These are phyloP conservation scores for Enteromius anoplus DNA, from an alignment of 2,797 vertebrate species.

Conservation along the genomic window DNA sequence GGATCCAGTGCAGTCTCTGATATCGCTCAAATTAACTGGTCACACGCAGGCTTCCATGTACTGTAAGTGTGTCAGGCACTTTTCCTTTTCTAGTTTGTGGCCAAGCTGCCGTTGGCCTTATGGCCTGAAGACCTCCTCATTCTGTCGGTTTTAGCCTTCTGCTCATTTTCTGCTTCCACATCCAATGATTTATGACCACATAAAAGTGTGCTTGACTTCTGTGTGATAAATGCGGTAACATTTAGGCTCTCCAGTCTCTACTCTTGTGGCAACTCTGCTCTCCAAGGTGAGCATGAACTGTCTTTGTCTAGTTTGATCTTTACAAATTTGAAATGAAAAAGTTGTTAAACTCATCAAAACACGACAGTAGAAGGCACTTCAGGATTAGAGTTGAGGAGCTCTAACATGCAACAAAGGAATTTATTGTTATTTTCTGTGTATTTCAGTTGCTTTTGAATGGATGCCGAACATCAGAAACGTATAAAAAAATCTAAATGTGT, in stretches of 20 bases:
- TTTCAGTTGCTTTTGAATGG: too few species aligned
- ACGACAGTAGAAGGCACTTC: too few species aligned
- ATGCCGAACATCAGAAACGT: too few species aligned
- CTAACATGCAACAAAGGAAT: too few species aligned
- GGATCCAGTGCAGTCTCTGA: neutral
- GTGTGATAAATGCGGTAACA: neutral
- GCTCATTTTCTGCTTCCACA: neutral
- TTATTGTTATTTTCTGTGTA: too few species aligned
- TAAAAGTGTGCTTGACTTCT: neutral
- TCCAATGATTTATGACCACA: neutral
- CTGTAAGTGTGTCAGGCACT: neutral
- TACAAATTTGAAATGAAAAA: too few species aligned
- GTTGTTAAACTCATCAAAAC: too few species aligned
- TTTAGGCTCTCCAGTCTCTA: neutral
- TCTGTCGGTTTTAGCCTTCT: neutral
- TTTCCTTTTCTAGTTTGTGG: neutral
- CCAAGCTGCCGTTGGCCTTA: neutral
- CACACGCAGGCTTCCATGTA: neutral
- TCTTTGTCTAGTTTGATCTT: too few species aligned
- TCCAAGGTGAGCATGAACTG: neutral
- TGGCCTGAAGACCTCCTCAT: slow-evolving; percentile 6
- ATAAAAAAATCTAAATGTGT: too few species aligned
- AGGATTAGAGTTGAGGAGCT: too few species aligned
- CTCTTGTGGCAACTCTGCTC: neutral
- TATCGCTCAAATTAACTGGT: neutral